phyloP scores from a whole-genome alignment of 1,140 invertebrate species.

The Ericerus pela region DNA sequence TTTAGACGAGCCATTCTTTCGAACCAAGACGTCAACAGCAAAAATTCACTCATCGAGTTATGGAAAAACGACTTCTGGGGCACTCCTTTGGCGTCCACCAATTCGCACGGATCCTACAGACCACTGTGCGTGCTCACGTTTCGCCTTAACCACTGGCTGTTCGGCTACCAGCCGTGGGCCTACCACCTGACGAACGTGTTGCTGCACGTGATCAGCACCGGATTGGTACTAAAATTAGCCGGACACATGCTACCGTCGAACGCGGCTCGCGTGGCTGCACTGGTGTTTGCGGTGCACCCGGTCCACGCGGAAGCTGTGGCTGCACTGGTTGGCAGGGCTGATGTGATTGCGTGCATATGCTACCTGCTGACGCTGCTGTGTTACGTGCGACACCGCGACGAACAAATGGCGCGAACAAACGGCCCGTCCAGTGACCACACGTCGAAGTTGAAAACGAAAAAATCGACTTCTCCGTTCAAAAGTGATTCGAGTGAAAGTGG shows the following conservation, averaged over 20 bases:
- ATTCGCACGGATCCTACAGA: conserved; percentile 88
- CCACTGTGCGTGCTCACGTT: conserved; percentile 86
- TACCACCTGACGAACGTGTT: conserved; percentile 72
- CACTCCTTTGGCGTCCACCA: conserved; percentile 62
- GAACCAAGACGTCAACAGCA: conserved; percentile 65
- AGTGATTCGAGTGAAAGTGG: too few relatives aligned
- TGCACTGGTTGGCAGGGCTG: conserved; percentile 86
- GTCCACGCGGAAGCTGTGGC: conserved; percentile 91
- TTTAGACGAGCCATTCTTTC: conserved; percentile 69
- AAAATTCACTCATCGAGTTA: conserved; percentile 36
- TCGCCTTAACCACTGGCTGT: conserved; percentile 64
- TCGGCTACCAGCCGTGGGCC: conserved; percentile 52
- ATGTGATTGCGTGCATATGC: conserved; percentile 78
- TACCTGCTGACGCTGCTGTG: conserved; percentile 70
- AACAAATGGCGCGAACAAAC: neutral
- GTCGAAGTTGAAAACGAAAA: neutral
- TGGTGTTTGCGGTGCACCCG: conserved; percentile 85
- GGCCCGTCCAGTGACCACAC: neutral
- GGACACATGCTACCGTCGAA: conserved; percentile 28
- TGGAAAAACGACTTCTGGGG: conserved; percentile 84
- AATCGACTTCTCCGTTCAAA: conserved; percentile 35
- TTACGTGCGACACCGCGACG: conserved; percentile 42
- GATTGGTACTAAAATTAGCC: conserved; percentile 44
- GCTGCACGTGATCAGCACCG: conserved; percentile 60
- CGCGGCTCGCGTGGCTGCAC: conserved; percentile 39